These are phyloP conservation scores for Eucera pruinosa DNA, from an alignment of 2,888 invertebrate species.

Conservation along the genomic window DNA sequence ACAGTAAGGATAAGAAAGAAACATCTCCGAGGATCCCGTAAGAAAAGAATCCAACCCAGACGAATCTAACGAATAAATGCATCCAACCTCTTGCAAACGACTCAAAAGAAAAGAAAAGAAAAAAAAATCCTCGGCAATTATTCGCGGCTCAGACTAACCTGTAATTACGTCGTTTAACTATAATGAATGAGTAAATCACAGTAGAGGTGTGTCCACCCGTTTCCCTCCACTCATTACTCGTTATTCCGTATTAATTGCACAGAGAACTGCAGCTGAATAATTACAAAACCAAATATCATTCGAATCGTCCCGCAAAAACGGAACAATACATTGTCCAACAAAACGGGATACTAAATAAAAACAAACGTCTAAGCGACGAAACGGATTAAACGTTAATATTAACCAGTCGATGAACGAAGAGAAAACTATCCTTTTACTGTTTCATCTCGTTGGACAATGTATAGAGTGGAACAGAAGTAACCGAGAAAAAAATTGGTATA, in stretches of 20 bases:
- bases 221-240: conserved; percentile 42
- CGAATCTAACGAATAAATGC: not conserved
- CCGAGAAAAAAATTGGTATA: no score
- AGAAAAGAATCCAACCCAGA: conserved; percentile 23
- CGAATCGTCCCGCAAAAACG: no score
- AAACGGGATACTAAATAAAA: not conserved
- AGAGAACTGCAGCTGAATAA: no score
- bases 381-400: no score
- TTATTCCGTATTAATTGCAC: no score
- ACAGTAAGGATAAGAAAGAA: not conserved
- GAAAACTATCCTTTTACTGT: no score
- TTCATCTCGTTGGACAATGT: no score
- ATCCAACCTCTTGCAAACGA: not conserved
- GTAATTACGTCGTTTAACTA: conserved; percentile 63
- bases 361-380: no score
- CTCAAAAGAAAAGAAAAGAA: conserved; percentile 9
- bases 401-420: no score
- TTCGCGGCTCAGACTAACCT: conserved; percentile 50
- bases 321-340: not conserved
- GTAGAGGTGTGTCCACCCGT: conserved; percentile 36
- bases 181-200: conserved; percentile 5
- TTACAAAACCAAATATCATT: no score
- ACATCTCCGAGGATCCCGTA: not conserved
- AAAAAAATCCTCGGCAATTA: conserved; percentile 58
- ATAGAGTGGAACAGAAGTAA: no score